Evolutionary conservation across 2,888 invertebrate species (phyloP), one percentile per base, ranked within the genome.

Genomic region (Caenorhabditis macrosperma): DNA sequence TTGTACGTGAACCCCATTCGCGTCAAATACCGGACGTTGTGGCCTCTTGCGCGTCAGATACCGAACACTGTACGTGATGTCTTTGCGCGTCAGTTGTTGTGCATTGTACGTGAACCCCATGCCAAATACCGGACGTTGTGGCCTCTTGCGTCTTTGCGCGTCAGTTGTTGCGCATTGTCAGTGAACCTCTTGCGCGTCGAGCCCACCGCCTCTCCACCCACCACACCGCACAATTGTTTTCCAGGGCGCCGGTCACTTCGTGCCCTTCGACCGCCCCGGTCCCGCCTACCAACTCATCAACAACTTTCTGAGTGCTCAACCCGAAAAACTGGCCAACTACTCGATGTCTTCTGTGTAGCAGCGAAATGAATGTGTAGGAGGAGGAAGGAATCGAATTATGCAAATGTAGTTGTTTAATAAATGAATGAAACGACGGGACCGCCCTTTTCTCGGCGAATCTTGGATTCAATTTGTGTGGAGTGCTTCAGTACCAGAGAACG

Each of bases 211-310:
- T n/a, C n/a, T n/a, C n/a, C n/a, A n/a, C n/a, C n/a, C n/a, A n/a
- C n/a, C n/a, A n/a, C n/a, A n/a, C n/a, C n/a, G n/a, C 7, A 17
- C 20, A 12, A 44, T n/a, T 9, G 44, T 30, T 22, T 35, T 69
- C 10, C 59, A 82, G 78, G 84, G 84, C 10, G 77, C 82, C 33
- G 84, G 84, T 20, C 84, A 84, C 61, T 79, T 84, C 28, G 84
- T 84, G 0, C 84, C 84, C 0, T 66, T 81, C 6, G 84, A 84
- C 26, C 68, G 82, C 17, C 82, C 84, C 9, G 81, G 81, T 26
- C 81, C 82, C n/a, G 46, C 84, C 10, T 55, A 76, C 20, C 84
- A 84, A 67, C 83, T 84, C 79, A 69, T 84, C 54, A 82, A 82
- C 28, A 84, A 84, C 60, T 84, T 84, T 41, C 46, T 84, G 55